A percentile compares a stretch with the other conserved stretches of the same genome.
These are phyloP conservation scores for Xanthia icteritia DNA, from an alignment of 2,888 invertebrate genomes.

Conservation along the genomic window DNA sequence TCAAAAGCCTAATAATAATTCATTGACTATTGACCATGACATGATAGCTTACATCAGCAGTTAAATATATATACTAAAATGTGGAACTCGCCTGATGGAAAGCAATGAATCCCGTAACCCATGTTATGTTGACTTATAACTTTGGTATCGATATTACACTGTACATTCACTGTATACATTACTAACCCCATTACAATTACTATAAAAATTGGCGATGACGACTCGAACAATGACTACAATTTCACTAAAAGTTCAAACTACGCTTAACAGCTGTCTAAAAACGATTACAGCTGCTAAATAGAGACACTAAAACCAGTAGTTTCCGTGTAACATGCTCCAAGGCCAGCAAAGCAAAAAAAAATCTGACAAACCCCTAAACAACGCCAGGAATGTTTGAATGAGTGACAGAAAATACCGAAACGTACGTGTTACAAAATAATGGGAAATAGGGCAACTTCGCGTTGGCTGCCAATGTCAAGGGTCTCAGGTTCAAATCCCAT, in stretches of 20 bases:
- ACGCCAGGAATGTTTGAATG: slow-evolving; percentile 66
- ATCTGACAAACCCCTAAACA: slow-evolving; percentile 67
- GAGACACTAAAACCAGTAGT: background rate
- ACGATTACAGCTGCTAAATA: slow-evolving; percentile 5
- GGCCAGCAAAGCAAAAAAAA: slow-evolving; percentile 59
- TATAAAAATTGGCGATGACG: background rate
- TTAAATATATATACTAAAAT: background rate
- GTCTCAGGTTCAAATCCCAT: slow-evolving; percentile 39
- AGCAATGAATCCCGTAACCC: background rate
- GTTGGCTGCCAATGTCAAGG: slow-evolving; percentile 59
- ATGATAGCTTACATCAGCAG: background rate
- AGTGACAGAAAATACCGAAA: slow-evolving; percentile 62
- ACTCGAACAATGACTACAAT: background rate
- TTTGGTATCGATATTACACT: background rate
- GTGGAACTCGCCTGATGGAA: background rate
- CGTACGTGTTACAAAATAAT: slow-evolving; percentile 38
- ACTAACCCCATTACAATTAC: background rate
- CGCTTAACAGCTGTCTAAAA: slow-evolving; percentile 8
- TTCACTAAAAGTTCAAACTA: background rate
- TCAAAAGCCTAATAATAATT: background rate
- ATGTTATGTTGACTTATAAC: background rate
- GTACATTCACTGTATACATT: background rate
- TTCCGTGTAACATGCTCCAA: slow-evolving; percentile 28
- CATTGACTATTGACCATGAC: background rate
- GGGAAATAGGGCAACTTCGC: slow-evolving; percentile 27